Base-by-base conservation (phyloP, 2,888 invertebrate species). In the Iphiclides podalirius region DNA sequence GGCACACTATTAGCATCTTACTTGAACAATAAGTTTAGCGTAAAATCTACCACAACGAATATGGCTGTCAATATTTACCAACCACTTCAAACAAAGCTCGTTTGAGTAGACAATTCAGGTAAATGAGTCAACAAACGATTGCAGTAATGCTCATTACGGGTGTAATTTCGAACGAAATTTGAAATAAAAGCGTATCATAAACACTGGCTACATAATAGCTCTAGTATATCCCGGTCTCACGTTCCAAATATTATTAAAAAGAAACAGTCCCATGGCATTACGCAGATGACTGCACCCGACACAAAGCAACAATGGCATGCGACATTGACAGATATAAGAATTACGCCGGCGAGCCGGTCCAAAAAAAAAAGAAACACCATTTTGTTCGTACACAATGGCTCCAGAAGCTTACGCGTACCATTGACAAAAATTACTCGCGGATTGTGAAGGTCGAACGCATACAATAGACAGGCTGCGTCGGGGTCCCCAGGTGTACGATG, bases 311-410 rank as follows among this genome's bases (percentile, higher is more conserved):
- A 50, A 50, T 50, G 44, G 28, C 17, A 50, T 50, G 49, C 26
- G 44, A 45, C 50, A 45, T 50, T 50, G 44, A 50, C 50, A 50
- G 50, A 50, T 49, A 38, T 49, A 39, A 44, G 38, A 50, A 44
- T 44, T 35, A 50, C 13, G 37, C 37, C 42, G 33, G 38, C 26
- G 15, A n/a, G 33, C 17, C 44, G 16, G 31, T n/a, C 20, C 6
- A 20, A 20, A 20, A 20, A 11, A n/a, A 50, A 39, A 44, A 50
- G 35, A 44, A 16, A 33, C 8, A 26, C 16, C 11, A 40, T 44
- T 17, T 34, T 50, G 43, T 44, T 9, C 34, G 31, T 40, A 26
- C 23, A 50, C 44, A 50, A 50, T 50, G 28, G 50, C 35, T 4
- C 16, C 20, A 44, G 44, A 44, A 44, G 44, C 44, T 45, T 40